phyloP scores from a whole-genome alignment of 1,140 invertebrate species.

The Gonatopus flavifemur region DNA sequence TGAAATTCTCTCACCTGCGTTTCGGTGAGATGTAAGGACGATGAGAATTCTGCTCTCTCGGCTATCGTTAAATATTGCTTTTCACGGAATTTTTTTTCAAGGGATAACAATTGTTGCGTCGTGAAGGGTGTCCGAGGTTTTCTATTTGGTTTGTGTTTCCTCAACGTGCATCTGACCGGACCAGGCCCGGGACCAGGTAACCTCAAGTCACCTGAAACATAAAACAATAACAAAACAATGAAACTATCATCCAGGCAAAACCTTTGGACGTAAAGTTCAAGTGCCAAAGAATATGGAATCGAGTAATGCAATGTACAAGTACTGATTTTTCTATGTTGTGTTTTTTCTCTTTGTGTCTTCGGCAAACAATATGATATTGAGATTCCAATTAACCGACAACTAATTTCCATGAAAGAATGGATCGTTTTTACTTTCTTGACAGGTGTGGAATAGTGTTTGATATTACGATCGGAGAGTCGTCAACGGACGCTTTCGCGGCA shows the following conservation, averaged over 20 bases:
- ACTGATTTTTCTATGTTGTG: no score
- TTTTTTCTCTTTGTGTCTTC: no score
- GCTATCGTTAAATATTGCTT: constrained; percentile 97
- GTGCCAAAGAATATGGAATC: no score
- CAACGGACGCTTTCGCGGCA: constrained; percentile 26
- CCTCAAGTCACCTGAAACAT: constrained; percentile 47
- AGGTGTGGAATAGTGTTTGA: no score
- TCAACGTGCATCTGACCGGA: constrained; percentile 42
- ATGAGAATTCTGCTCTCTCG: constrained; percentile 95
- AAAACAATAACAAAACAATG: constrained; percentile 12
- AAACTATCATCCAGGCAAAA: no score
- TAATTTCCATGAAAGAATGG: no score
- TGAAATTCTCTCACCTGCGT: constrained; percentile 69
- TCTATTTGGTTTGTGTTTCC: constrained; percentile 85
- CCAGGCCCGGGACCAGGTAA: constrained; percentile 45
- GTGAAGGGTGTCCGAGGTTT: constrained; percentile 97
- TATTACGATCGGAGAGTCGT: no score
- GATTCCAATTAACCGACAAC: no score
- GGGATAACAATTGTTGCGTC: constrained; percentile 87
- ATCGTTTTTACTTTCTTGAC: no score
- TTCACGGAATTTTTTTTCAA: constrained; percentile 94
- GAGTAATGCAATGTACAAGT: no score
- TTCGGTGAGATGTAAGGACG: constrained; percentile 90
- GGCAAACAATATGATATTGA: no score
- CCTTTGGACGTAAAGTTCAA: no score